Conservation (phyloP, 2,113 vertebrate genomes). For the Lethenteron reissneri region DNA sequence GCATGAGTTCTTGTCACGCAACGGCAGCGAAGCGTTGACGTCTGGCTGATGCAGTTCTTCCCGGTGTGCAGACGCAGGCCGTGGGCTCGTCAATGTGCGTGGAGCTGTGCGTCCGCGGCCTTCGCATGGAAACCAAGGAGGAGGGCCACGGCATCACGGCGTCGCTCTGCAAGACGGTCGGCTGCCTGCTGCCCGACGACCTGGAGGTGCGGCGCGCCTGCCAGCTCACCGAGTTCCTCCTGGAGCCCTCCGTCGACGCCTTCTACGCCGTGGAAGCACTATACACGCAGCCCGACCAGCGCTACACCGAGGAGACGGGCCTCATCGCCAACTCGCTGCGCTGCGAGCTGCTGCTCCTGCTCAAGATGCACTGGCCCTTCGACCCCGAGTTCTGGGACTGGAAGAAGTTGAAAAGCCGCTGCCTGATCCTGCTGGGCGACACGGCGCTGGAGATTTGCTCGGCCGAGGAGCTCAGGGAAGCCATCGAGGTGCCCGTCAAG, state of each 20-base stretch:
- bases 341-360: slow-evolving; percentile 67
- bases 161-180: slow-evolving; percentile 69
- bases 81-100: slow-evolving; percentile 53
- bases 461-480: no score
- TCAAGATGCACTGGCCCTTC: slow-evolving; percentile 89
- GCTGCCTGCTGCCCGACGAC: slow-evolving; percentile 64
- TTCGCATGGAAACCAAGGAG: slow-evolving; percentile 61
- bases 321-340: slow-evolving; percentile 78
- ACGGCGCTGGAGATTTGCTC: slow-evolving; percentile 32
- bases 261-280: slow-evolving; percentile 57
- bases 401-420: slow-evolving; percentile 79
- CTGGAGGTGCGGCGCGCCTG: slow-evolving; percentile 80
- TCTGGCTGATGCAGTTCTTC: no score
- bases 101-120: slow-evolving; percentile 70
- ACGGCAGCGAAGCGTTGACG: no score
- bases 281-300: slow-evolving; percentile 68
- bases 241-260: slow-evolving; percentile 44
- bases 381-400: slow-evolving; percentile 99
- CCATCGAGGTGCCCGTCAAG: no score
- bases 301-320: slow-evolving; percentile 61
- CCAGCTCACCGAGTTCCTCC: slow-evolving; percentile 76
- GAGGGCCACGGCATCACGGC: slow-evolving; percentile 51
- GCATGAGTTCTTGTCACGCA: no score
- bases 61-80: slow-evolving; percentile 34
- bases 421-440: slow-evolving; percentile 50